Percentiles rank a stretch among this genome's conserved stretches.
Conservation (phyloP, 2,113 vertebrate genomes). For the Lycocorax pyrrhopterus region DNA sequence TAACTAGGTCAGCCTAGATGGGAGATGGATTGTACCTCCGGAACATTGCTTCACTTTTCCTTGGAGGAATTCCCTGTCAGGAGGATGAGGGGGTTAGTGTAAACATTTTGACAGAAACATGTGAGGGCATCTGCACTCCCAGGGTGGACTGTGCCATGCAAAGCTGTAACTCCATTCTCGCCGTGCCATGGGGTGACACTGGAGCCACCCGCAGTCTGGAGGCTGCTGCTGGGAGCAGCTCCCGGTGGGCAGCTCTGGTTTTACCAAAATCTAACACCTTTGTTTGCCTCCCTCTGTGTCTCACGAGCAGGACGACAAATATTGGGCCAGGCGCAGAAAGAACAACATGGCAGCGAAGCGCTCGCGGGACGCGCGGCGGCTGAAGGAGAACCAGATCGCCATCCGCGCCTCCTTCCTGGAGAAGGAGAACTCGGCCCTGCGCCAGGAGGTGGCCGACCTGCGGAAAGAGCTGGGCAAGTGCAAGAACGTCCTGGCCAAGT, state of each 20-base stretch:
- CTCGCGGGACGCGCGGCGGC: conserved; percentile 90
- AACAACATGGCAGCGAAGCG: conserved; percentile 98
- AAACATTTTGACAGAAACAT: neutral
- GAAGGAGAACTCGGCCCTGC: conserved; percentile 94
- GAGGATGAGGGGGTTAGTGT: neutral
- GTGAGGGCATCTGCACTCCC: neutral
- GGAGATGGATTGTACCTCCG: neutral
- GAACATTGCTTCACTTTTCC: neutral
- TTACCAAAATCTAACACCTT: conserved; percentile 66
- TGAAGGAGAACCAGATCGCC: conserved; percentile 99
- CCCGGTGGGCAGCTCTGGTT: neutral
- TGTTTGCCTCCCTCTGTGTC: conserved; percentile 52
- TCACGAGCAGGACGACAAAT: conserved; percentile 92
- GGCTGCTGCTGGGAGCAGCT: neutral
- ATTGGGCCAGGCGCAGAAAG: conserved; percentile 98
- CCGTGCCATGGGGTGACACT: rapidly evolving
- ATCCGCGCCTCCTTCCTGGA: conserved; percentile 94
- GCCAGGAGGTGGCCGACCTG: conserved; percentile 91
- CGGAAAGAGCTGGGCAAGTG: conserved; percentile 94
- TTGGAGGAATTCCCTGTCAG: neutral
- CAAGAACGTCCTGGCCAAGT: conserved; percentile 93
- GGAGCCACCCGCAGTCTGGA: rapidly evolving
- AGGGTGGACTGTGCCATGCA: rapidly evolving
- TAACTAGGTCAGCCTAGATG: neutral
- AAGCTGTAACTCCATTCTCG: rapidly evolving